Evolutionary conservation across 1,140 invertebrate species (phyloP).

Genomic region (Drosophila mauritiana): DNA sequence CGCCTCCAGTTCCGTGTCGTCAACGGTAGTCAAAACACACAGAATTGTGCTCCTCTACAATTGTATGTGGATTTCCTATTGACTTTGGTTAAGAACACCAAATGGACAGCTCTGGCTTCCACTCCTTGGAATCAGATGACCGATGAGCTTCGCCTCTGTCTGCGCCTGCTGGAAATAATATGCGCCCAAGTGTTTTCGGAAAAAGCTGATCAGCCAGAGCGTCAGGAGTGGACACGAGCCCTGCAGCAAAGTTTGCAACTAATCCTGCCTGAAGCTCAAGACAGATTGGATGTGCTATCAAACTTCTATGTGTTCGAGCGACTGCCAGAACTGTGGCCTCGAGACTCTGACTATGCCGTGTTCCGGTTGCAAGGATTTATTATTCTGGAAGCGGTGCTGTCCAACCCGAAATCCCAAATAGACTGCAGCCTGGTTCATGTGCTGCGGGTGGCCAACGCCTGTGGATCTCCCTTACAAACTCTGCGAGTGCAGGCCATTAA

Average conservation of each 20-base stretch:
- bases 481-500: slow-evolving; percentile 83
- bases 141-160: slow-evolving; percentile 51
- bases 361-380: slow-evolving; percentile 63
- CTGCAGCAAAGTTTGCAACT: slow-evolving; percentile 74
- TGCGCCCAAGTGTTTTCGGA: slow-evolving; percentile 30
- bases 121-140: slow-evolving; percentile 50
- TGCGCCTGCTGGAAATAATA: slow-evolving; percentile 48
- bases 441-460: slow-evolving; percentile 60
- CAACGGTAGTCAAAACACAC: slow-evolving; percentile 6
- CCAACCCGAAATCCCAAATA: slow-evolving; percentile 6
- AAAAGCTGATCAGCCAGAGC: not conserved
- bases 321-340: slow-evolving; percentile 29
- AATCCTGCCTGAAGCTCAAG: slow-evolving; percentile 82
- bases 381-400: slow-evolving; percentile 58
- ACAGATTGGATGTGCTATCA: slow-evolving; percentile 85
- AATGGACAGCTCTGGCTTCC: slow-evolving; percentile 33
- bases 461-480: slow-evolving; percentile 40
- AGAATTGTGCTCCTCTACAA: slow-evolving; percentile 55
- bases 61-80: slow-evolving; percentile 67
- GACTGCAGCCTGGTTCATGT: slow-evolving; percentile 48
- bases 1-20: slow-evolving; percentile 32
- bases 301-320: slow-evolving; percentile 84
- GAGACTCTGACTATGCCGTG: slow-evolving; percentile 37
- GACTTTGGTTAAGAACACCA: slow-evolving; percentile 51
- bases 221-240: slow-evolving; percentile 57